phyloP scores from a whole-genome alignment of 1,140 invertebrate species.

The Phortica variegata region DNA sequence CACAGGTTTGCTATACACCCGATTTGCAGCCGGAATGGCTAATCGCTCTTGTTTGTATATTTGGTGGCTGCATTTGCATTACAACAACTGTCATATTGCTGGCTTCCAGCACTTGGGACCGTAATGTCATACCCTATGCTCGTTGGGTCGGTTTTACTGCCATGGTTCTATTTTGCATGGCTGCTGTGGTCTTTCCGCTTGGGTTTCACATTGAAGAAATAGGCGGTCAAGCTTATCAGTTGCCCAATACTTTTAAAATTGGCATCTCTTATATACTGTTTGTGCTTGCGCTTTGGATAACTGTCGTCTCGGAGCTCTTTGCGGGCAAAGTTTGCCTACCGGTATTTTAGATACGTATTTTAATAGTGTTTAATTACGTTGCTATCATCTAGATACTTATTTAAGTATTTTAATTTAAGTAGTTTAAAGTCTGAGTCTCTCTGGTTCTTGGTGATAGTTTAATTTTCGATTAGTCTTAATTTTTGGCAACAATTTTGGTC shows the following conservation, averaged over 20 bases:
- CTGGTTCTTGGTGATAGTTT: no score
- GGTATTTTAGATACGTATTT: conserved; percentile 87
- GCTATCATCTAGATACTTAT: no score
- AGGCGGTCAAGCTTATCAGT: conserved; percentile 90
- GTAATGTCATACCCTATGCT: conserved; percentile 87
- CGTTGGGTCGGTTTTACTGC: conserved; percentile 94
- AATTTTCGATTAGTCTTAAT: no score
- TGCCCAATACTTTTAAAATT: conserved; percentile 94
- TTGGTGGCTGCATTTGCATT: conserved; percentile 89
- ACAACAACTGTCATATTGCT: conserved; percentile 87
- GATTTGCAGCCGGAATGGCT: conserved; percentile 88
- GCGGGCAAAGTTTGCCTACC: conserved; percentile 96
- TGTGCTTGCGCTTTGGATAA: conserved; percentile 92
- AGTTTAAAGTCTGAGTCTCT: no score
- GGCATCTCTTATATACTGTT: conserved; percentile 95
- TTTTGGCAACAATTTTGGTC: no score
- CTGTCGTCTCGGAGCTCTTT: conserved; percentile 93
- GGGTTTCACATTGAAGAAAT: conserved; percentile 95
- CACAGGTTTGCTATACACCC: conserved; percentile 84
- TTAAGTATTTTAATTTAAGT: no score
- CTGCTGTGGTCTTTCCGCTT: conserved; percentile 94
- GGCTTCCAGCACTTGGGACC: conserved; percentile 85
- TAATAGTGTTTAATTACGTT: no score
- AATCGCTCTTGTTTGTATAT: conserved; percentile 85
- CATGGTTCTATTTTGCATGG: conserved; percentile 94